Evolutionary conservation across 2,113 vertebrate genomes (phyloP).

Genomic region (Atlantisia rogersi): DNA sequence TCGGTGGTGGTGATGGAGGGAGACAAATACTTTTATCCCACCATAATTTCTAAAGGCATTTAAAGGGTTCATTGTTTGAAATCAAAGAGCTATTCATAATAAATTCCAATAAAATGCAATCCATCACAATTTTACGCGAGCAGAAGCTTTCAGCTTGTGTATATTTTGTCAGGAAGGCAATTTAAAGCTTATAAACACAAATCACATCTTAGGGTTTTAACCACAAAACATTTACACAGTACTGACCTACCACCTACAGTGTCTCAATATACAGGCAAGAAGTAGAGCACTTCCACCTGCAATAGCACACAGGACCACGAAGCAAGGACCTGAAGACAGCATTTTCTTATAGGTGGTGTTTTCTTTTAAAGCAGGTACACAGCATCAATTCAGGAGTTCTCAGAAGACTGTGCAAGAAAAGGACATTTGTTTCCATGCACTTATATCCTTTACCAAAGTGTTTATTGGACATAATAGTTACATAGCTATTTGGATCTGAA

Average conservation of each 20-base stretch:
- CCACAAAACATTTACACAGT: conserved; percentile 32
- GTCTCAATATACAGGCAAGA: neutral
- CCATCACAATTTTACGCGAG: conserved; percentile 30
- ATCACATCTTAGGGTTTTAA: conserved; percentile 56
- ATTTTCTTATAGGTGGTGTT: neutral
- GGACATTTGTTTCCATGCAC: neutral
- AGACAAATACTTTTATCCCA: neutral
- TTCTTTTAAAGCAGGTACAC: neutral
- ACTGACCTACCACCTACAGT: conserved; percentile 11
- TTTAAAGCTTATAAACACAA: conserved; percentile 67
- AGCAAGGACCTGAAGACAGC: neutral
- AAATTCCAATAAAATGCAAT: conserved; percentile 47
- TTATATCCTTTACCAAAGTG: neutral
- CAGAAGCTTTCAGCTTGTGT: conserved; percentile 51
- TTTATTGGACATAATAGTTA: neutral
- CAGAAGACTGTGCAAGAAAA: neutral
- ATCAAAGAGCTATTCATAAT: conserved; percentile 51
- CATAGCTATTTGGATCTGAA: neutral
- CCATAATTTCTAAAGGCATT: neutral
- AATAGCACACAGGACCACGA: neutral
- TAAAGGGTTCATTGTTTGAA: conserved; percentile 38
- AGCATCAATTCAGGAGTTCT: neutral
- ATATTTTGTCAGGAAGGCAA: conserved; percentile 58
- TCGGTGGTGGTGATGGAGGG: neutral
- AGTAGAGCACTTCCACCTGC: neutral